Evolutionary conservation across 64 coral and sea anemone species (phyloP).

Genomic region (Actinia equina): DNA sequence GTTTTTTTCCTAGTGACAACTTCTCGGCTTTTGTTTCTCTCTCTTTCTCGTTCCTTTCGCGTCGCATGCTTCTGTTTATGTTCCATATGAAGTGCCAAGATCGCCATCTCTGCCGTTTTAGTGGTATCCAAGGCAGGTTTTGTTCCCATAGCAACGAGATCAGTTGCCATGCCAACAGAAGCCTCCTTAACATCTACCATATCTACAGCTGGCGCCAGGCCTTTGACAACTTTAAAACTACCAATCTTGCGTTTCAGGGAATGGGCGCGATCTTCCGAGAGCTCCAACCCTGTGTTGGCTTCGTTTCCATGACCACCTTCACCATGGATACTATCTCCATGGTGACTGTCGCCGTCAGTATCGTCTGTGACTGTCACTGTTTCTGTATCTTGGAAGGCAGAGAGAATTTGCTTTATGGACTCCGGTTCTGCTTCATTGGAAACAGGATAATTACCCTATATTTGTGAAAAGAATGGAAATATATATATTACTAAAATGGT

Average conservation of each 20-base stretch:
- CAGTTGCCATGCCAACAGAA: constrained; percentile 10
- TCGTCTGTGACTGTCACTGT: not conserved
- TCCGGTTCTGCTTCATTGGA: not conserved
- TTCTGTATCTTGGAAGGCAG: constrained; percentile 1
- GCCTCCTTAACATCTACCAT: not conserved
- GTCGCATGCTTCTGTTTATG: not conserved
- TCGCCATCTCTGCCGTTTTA: not conserved
- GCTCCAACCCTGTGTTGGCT: not conserved
- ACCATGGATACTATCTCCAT: not conserved
- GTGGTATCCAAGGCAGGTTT: not conserved
- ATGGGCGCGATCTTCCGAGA: not conserved
- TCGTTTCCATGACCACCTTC: not conserved
- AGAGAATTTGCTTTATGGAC: constrained; percentile 3
- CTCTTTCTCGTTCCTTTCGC: not conserved
- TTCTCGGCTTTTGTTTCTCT: not conserved
- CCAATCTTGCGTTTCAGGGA: constrained; percentile 20
- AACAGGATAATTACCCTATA: not conserved
- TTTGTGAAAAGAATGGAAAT: not conserved
- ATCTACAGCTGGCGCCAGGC: not conserved
- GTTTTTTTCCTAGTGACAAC: not conserved
- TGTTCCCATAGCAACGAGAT: not conserved
- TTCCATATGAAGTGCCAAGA: not conserved
- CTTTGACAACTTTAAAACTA: constrained; percentile 18
- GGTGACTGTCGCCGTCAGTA: not conserved
- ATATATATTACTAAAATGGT: not conserved